Evolutionary conservation across 1,140 invertebrate species (phyloP).

Genomic region (Halotydeus destructor): DNA sequence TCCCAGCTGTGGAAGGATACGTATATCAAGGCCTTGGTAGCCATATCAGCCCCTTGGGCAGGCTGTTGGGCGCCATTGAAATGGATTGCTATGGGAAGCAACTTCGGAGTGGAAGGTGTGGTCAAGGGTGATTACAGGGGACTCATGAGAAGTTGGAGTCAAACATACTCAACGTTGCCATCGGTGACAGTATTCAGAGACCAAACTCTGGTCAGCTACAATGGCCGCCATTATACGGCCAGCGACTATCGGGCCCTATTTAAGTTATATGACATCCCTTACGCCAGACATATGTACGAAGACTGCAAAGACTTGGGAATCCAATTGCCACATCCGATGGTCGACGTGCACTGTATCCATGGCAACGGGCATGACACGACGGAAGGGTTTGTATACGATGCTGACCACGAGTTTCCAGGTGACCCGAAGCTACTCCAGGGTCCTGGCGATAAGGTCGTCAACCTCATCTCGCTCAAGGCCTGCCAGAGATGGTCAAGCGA

Average conservation of each 20-base stretch:
- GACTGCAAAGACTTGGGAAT: not conserved
- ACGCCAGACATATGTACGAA: not conserved
- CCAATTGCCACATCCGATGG: not conserved
- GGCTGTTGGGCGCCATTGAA: no score
- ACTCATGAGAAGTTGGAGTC: no score
- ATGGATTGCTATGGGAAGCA: no score
- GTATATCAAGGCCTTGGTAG: constrained; percentile 57
- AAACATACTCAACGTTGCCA: constrained; percentile 1
- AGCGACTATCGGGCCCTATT: not conserved
- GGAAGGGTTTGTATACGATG: not conserved
- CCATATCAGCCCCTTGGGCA: constrained; percentile 74
- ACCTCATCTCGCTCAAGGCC: not conserved
- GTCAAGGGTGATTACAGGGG: no score
- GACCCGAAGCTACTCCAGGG: not conserved
- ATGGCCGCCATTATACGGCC: not conserved
- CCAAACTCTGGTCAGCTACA: not conserved
- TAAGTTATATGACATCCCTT: not conserved
- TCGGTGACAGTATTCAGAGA: not conserved
- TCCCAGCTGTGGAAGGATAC: constrained; percentile 69
- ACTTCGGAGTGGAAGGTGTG: no score
- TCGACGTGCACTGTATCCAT: constrained; percentile 1
- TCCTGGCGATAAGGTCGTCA: constrained; percentile 1
- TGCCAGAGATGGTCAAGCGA: constrained; percentile 2
- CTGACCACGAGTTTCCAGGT: no score
- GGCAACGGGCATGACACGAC: not conserved